A percentile compares a stretch with the other conserved stretches of the same genome.
phyloP scores from a whole-genome alignment of 2,113 vertebrate genomes.

The Prolemur simus region DNA sequence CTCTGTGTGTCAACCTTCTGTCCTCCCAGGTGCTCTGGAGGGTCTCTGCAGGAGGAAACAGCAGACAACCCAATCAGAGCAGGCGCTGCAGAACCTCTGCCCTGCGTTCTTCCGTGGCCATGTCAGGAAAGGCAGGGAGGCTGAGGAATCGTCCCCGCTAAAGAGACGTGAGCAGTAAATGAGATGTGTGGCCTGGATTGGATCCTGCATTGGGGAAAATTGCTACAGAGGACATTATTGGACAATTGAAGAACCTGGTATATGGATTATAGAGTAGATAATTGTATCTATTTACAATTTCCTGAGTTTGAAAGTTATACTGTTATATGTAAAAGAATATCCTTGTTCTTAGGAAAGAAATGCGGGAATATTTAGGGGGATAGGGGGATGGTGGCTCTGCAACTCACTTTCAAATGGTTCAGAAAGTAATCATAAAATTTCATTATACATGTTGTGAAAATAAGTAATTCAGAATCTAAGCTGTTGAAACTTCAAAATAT shows the following conservation, averaged over 20 bases:
- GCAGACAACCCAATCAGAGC: no score
- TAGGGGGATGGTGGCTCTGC: neutral
- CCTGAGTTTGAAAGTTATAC: neutral
- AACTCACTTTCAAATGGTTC: neutral
- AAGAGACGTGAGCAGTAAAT: neutral
- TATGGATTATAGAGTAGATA: neutral
- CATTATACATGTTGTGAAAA: no score
- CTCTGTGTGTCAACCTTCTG: neutral
- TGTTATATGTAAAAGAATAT: neutral
- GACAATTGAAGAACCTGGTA: neutral
- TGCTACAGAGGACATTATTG: neutral
- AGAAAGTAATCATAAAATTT: neutral
- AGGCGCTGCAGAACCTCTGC: neutral
- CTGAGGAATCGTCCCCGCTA: no score
- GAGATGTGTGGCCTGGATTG: no score
- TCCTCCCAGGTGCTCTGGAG: neutral
- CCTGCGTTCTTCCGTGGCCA: neutral
- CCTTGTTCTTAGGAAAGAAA: neutral
- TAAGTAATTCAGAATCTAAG: no score
- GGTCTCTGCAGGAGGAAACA: neutral
- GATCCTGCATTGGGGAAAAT: neutral
- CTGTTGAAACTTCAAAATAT: no score
- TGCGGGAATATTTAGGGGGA: neutral
- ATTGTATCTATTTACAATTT: neutral
- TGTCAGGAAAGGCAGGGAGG: rapidly evolving